phyloP scores from a whole-genome alignment of 2,888 invertebrate species.

The Myopa tessellatipennis region DNA sequence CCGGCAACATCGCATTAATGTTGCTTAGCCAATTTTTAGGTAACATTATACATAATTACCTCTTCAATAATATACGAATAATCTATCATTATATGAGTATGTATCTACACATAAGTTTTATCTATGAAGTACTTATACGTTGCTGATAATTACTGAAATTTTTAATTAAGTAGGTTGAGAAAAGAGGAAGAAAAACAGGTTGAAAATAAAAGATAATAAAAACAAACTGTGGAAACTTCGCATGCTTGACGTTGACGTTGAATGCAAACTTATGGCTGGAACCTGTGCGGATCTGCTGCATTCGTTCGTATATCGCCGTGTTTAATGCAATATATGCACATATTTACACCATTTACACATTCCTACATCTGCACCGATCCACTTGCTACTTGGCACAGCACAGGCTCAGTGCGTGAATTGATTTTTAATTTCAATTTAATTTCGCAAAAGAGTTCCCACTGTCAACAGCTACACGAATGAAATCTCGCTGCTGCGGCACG shows the following conservation, averaged over 20 bases:
- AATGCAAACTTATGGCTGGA: background rate
- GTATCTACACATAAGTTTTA: too few relatives aligned
- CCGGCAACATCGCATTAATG: background rate
- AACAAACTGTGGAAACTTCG: too few relatives aligned
- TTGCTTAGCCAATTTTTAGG: background rate
- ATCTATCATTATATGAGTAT: background rate
- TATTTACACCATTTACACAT: background rate
- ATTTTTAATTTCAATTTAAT: slow-evolving; percentile 64
- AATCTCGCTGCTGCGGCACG: background rate
- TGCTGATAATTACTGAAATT: too few relatives aligned
- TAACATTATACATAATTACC: background rate
- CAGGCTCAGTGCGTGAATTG: slow-evolving; percentile 57
- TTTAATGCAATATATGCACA: background rate
- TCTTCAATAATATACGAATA: background rate
- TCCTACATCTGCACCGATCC: background rate
- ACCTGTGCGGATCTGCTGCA: background rate
- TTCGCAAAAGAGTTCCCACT: slow-evolving; percentile 64
- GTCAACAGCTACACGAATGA: slow-evolving; percentile 52
- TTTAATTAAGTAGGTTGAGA: too few relatives aligned
- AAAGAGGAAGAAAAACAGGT: too few relatives aligned
- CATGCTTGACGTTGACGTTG: background rate
- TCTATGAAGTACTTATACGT: too few relatives aligned
- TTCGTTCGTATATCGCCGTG: background rate
- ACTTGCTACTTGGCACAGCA: slow-evolving; percentile 40
- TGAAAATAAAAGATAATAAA: too few relatives aligned